Evolutionary conservation across 2,888 invertebrate genomes (phyloP).

Genomic region (Apodemia duryi): DNA sequence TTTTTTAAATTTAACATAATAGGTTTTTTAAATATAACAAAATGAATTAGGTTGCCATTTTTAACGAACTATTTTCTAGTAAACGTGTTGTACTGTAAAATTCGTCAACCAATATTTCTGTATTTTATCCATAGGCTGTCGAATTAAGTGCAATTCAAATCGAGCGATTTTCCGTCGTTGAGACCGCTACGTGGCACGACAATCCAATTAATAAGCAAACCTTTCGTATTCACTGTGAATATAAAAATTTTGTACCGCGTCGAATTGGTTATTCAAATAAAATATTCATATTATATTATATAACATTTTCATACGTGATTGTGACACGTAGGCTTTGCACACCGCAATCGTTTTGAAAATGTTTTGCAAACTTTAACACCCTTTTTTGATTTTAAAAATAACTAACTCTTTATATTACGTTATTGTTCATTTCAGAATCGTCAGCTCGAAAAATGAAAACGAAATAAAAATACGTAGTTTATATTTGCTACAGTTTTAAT

Average conservation of each 20-base stretch:
- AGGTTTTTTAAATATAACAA: no score
- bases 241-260: conserved; percentile 52
- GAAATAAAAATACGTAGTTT: neutral
- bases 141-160: conserved; percentile 68
- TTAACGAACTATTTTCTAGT: no score
- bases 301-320: conserved; percentile 54
- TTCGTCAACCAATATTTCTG: neutral
- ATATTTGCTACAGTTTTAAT: neutral
- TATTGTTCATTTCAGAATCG: neutral
- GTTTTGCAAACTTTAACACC: conserved; percentile 29
- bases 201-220: conserved; percentile 74
- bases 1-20: no score
- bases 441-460: neutral
- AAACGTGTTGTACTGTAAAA: neutral
- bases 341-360: conserved; percentile 33
- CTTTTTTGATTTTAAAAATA: neutral
- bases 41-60: no score
- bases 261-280: conserved; percentile 55
- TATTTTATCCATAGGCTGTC: conserved; percentile 27
- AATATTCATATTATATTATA: conserved; percentile 68
- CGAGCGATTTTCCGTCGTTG: conserved; percentile 50
- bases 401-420: neutral
- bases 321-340: conserved; percentile 34
- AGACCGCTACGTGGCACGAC: conserved; percentile 48
- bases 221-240: conserved; percentile 69